These are phyloP conservation scores for Leiothrix lutea DNA, from an alignment of 2,113 vertebrate species.

Conservation along the genomic window DNA sequence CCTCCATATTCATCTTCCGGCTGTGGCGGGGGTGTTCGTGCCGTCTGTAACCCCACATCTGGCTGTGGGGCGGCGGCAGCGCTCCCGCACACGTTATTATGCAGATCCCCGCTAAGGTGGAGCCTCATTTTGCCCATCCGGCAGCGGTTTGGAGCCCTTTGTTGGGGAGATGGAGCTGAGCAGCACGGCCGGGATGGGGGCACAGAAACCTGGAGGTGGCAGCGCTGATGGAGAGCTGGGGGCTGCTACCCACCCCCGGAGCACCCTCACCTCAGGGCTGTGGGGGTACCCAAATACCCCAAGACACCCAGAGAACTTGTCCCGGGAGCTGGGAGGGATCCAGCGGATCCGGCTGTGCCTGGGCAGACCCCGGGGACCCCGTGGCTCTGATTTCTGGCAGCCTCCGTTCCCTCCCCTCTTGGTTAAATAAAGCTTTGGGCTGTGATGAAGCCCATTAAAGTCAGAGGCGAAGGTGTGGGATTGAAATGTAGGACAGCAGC, in stretches of 20 bases:
- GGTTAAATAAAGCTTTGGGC: conserved; percentile 55
- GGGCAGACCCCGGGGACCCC: accelerated
- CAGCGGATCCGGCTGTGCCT: not conserved
- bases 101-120: not conserved
- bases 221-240: not conserved
- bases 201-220: not conserved
- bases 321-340: not conserved
- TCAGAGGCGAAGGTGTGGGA: conserved; percentile 36
- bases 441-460: conserved; percentile 46
- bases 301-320: not conserved
- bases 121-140: not conserved
- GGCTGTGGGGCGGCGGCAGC: not conserved
- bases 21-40: not conserved
- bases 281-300: not conserved
- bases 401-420: not conserved
- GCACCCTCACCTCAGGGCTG: not conserved
- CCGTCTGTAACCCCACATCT: not conserved
- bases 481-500: conserved; percentile 69
- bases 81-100: not conserved
- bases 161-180: not conserved
- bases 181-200: not conserved
- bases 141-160: not conserved
- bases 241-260: accelerated
- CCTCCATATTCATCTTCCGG: not conserved
- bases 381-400: conserved; percentile 27